Percentiles rank a stretch among this genome's conserved stretches.
Conservation (phyloP, 30 jellyfish, hydroid and myxozoan species). For the Aurelia coerulea region DNA sequence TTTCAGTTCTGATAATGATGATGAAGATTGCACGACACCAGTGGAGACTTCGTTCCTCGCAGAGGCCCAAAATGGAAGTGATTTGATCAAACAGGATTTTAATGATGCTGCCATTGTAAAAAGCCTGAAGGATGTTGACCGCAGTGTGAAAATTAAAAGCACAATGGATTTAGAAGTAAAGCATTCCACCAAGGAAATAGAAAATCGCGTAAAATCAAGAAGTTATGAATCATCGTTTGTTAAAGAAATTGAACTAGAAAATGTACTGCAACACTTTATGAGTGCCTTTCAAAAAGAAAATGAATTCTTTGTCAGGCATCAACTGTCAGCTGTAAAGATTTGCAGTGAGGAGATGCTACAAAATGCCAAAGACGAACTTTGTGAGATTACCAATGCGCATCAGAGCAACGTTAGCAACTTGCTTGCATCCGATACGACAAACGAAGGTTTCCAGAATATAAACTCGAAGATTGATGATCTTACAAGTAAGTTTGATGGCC, state of each 20-base stretch:
- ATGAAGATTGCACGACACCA: background rate
- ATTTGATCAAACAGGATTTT: too few relatives aligned
- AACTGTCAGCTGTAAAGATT: slow-evolving; percentile 8
- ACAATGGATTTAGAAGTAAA: background rate
- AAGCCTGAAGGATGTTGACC: background rate
- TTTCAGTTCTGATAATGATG: too few relatives aligned
- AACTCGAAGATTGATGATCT: background rate
- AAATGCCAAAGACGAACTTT: slow-evolving; percentile 7
- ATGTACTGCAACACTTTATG: slow-evolving; percentile 2
- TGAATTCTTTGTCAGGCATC: slow-evolving; percentile 33
- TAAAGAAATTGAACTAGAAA: slow-evolving; percentile 14
- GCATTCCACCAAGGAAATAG: background rate
- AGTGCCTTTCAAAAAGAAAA: slow-evolving; percentile 6
- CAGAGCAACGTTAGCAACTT: background rate
- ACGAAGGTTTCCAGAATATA: background rate
- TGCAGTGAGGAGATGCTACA: slow-evolving; percentile 34
- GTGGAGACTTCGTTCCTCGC: too few relatives aligned
- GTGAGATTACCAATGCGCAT: slow-evolving; percentile 21
- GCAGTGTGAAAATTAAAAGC: background rate
- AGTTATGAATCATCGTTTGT: background rate
- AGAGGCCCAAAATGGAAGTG: too few relatives aligned
- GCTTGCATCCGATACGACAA: too few relatives aligned
- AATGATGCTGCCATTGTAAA: too few relatives aligned
- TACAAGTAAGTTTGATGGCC: slow-evolving; percentile 17
- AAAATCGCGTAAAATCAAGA: background rate